Evolutionary conservation across 2,797 vertebrate genomes (phyloP).

Genomic region (Esox lucius): DNA sequence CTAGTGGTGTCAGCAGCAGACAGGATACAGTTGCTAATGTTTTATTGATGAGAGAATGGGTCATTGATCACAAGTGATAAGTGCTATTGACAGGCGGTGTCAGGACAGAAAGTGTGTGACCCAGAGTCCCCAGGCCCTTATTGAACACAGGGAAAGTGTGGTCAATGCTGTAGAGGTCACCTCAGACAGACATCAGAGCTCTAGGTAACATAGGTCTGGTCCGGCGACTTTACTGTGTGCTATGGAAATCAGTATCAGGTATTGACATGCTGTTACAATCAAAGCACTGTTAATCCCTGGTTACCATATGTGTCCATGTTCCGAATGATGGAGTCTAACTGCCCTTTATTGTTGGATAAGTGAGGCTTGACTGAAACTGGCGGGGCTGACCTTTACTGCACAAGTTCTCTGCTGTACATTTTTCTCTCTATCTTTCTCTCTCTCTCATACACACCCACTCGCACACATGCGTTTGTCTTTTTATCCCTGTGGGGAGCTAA

Average conservation of each 20-base stretch:
- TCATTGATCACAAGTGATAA: constrained; percentile 69
- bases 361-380: not conserved
- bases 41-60: constrained; percentile 62
- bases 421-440: not conserved
- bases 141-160: not conserved
- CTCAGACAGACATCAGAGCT: not conserved
- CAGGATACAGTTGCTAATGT: constrained; percentile 57
- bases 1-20: constrained; percentile 60
- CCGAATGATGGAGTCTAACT: not conserved
- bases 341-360: not conserved
- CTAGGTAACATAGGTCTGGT: too few species aligned
- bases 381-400: not conserved
- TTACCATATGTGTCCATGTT: not conserved
- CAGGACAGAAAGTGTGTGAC: not conserved
- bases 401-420: not conserved
- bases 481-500: too few species aligned
- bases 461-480: too few species aligned
- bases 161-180: not conserved
- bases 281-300: not conserved
- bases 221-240: not conserved
- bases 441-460: not conserved
- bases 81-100: constrained; percentile 62
- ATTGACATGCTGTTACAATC: not conserved
- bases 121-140: not conserved
- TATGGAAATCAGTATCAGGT: not conserved